Evolutionary conservation across 23 tunicate genomes (phyloP).

Genomic region (Halocynthia aurantium): DNA sequence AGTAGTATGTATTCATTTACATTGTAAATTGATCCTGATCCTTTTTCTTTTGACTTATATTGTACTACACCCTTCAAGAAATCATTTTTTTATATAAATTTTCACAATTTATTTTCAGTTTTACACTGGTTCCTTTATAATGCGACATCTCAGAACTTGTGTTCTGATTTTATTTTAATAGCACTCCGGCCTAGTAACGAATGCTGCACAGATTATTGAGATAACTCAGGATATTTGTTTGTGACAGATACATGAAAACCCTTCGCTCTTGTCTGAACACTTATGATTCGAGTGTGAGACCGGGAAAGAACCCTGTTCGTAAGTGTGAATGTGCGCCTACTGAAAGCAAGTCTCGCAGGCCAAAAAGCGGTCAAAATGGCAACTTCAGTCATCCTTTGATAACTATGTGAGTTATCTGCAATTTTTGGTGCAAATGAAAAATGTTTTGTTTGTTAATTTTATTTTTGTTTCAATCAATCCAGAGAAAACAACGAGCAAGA

Average conservation of each 20-base stretch:
- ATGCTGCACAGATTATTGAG: too few relatives aligned
- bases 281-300: not conserved
- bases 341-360: not conserved
- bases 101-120: too few relatives aligned
- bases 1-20: too few relatives aligned
- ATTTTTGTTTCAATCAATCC: not conserved
- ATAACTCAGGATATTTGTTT: not conserved
- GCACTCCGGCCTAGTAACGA: not conserved
- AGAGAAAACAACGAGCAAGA: not conserved
- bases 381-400: conserved; percentile 12
- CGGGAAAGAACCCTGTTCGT: not conserved
- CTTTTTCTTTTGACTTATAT: too few relatives aligned
- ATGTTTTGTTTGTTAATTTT: not conserved
- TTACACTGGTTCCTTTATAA: not conserved
- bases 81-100: too few relatives aligned
- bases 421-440: not conserved
- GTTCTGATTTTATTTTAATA: not conserved
- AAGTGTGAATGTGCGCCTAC: conserved; percentile 16
- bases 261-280: conserved; percentile 9
- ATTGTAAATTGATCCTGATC: too few relatives aligned
- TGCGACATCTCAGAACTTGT: not conserved
- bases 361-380: not conserved
- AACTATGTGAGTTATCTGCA: not conserved
- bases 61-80: too few relatives aligned
- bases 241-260: conserved; percentile 19